Evolutionary conservation across 1,140 invertebrate genomes (phyloP), one percentile per base, ranked within the genome.

Genomic region (Diprion similis): DNA sequence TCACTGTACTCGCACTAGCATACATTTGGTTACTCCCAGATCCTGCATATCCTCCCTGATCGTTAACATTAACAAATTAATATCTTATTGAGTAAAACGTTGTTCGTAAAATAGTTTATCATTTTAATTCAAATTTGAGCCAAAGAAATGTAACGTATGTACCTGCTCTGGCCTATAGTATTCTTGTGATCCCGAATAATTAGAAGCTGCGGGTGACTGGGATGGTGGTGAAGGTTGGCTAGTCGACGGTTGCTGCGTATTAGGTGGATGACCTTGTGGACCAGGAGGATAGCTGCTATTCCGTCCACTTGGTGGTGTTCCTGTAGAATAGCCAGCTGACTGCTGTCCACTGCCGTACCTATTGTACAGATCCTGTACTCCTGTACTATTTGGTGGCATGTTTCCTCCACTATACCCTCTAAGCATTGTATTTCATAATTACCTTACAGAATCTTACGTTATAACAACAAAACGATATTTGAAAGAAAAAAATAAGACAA

Each of bases 101-200:
- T 64, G 46, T 17, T 71, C 59, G 37, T 17, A 66, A 66, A 77
- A 13, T 9, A 19, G 2, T 9, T 46, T 19, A 9, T 1, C 46
- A 46, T 68, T 10, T 71, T 73, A 46, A 18, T 74, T 73, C 46
- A 69, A 71, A 70, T 46, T 19, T 47, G 10, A 71, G 17, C 2
- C 24, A 37, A 3, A 48, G 17, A 70, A 64, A 24, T 18, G 68
- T 11, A n/a, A 65, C 10, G 70, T 59, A 59, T 17, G n/a, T 74
- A 85, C 87, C 82, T 87, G 86, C 68, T 89, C 87, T 75, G 84
- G 86, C 73, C 86, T 80, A 75, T 88, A 89, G 76, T 88, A 88
- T 70, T 87, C 86, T 78, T 88, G 87, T 24, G 87, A 84, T 82
- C 86, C 86, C 46, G 85, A 85, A 77, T 87, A 89, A 46, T 86